A percentile compares a stretch with the other conserved stretches of the same genome.
Evolutionary conservation across 1,140 invertebrate species (phyloP).

Genomic region (Neodiprion fabricii): DNA sequence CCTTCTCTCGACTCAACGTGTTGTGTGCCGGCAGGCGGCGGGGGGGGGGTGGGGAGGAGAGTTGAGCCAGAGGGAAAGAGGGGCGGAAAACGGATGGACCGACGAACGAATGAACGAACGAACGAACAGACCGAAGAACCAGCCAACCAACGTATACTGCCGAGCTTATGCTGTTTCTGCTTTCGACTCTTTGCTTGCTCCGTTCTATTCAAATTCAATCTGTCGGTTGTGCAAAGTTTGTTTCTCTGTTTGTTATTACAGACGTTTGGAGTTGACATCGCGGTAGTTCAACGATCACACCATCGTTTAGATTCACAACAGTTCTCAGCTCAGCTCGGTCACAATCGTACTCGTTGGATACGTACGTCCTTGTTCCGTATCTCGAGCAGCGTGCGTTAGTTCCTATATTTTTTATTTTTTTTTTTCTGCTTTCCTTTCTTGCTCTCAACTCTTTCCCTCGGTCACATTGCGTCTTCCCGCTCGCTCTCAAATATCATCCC

Average conservation of each 20-base stretch:
- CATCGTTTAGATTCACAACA: no score
- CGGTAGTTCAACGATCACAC: no score
- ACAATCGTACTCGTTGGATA: no score
- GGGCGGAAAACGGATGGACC: slow-evolving; percentile 16
- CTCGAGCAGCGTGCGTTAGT: no score
- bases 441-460: no score
- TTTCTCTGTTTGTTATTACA: no score
- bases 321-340: no score
- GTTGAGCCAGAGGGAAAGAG: not conserved
- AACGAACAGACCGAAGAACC: slow-evolving; percentile 34
- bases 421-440: no score
- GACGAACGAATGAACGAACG: slow-evolving; percentile 23
- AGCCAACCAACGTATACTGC: slow-evolving; percentile 57
- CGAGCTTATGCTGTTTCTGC: slow-evolving; percentile 58
- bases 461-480: no score
- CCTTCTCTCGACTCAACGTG: not conserved
- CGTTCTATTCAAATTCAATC: not conserved
- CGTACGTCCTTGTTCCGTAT: no score
- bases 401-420: no score
- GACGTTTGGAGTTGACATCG: not conserved
- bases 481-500: no score
- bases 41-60: slow-evolving; percentile 17
- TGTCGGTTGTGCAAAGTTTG: not conserved
- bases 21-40: slow-evolving; percentile 20
- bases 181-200: slow-evolving; percentile 36